Percentiles rank a stretch among this genome's conserved stretches.
Evolutionary conservation across 30 jellyfish, hydroid and myxozoan species (phyloP).

Genomic region (Pseudorhiza aurosa): DNA sequence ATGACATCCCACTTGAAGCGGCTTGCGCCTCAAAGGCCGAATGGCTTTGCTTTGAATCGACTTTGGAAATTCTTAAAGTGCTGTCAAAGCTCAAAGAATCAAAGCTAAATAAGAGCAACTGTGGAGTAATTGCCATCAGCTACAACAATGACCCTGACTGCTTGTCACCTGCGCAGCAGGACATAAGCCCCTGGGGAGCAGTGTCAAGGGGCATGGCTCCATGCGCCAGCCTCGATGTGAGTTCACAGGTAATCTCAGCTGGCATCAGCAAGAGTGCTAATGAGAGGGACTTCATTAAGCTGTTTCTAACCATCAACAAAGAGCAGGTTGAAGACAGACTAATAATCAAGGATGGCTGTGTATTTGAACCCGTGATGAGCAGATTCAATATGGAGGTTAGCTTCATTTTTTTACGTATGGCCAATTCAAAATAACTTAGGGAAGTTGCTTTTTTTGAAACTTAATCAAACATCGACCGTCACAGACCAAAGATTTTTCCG

Average conservation of each 20-base stretch:
- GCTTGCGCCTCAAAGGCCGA: background rate
- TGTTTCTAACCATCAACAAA: background rate
- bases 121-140: constrained; percentile 6
- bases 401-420: no score
- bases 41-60: constrained; percentile 43
- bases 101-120: background rate
- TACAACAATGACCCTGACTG: background rate
- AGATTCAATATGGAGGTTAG: constrained; percentile 2
- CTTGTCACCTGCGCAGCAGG: background rate
- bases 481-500: no score
- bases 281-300: background rate
- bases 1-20: background rate
- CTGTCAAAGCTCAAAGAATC: no score
- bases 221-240: constrained; percentile 11
- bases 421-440: no score
- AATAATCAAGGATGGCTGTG: background rate
- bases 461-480: no score
- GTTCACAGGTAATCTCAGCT: constrained; percentile 1
- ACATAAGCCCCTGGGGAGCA: constrained; percentile 41
- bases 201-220: constrained; percentile 38
- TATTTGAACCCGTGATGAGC: constrained; percentile 3
- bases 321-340: constrained; percentile 6
- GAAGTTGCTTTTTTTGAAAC: no score
- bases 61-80: constrained; percentile 7
- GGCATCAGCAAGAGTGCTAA: constrained; percentile 4